phyloP scores from a whole-genome alignment of 2,113 vertebrate species.

The Atrichornis clamosus region DNA sequence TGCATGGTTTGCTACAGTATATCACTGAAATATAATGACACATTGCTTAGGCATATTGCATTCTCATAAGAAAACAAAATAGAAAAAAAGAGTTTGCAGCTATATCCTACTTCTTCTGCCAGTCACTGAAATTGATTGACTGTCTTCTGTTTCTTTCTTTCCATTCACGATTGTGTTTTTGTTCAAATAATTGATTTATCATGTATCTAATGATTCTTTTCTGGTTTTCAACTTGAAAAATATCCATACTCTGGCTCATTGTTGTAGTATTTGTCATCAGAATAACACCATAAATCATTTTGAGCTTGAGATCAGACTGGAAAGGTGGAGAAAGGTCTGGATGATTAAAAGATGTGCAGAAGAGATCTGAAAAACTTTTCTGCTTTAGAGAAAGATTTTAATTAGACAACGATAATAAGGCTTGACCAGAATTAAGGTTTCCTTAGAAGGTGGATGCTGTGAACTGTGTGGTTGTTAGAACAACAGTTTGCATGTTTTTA shows the following conservation, averaged over 20 bases:
- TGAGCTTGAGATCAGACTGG: background rate
- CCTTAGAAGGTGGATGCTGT: background rate
- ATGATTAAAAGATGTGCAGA: background rate
- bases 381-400: background rate
- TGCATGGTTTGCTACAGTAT: background rate
- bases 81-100: background rate
- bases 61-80: background rate
- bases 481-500: background rate
- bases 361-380: background rate
- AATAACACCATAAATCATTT: slow-evolving; percentile 18
- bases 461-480: background rate
- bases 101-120: background rate
- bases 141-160: background rate
- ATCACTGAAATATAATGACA: background rate
- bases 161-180: background rate
- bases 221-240: slow-evolving; percentile 44
- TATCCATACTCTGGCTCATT: background rate
- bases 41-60: background rate
- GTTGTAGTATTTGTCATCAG: slow-evolving; percentile 2
- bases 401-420: background rate
- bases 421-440: background rate
- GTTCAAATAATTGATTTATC: slow-evolving; percentile 25
- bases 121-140: background rate
- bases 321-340: background rate
- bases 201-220: slow-evolving; percentile 7